These are phyloP conservation scores for Eumeta japonica DNA, from an alignment of 1,140 invertebrate genomes.

Conservation along the genomic window DNA sequence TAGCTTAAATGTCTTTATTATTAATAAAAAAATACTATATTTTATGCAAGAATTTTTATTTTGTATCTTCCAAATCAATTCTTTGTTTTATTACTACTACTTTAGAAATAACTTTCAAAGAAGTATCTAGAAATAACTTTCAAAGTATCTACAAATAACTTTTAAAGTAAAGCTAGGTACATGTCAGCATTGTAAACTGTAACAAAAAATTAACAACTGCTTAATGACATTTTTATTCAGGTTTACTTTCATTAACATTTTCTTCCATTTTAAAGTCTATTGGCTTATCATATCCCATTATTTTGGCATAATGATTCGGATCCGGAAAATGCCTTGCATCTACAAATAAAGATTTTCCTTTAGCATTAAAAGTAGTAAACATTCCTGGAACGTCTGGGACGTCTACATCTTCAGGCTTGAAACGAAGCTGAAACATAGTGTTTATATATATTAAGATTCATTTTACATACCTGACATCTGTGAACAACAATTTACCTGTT, in stretches of 20 bases:
- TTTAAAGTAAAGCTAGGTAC: no score
- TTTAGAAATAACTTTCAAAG: no score
- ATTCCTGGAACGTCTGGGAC: conserved; percentile 78
- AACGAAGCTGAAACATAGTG: conserved; percentile 60
- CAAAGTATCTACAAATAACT: no score
- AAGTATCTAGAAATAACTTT: no score
- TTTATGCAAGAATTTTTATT: no score
- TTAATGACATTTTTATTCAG: no score
- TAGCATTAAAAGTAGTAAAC: conserved; percentile 76
- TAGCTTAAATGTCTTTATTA: no score
- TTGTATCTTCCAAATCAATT: no score
- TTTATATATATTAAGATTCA: background rate
- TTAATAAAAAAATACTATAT: no score
- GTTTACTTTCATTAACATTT: conserved; percentile 15
- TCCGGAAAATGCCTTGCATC: conserved; percentile 69
- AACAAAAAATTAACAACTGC: no score
- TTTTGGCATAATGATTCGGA: conserved; percentile 71
- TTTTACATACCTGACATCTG: no score
- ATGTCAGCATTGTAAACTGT: no score
- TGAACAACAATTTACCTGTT: conserved; percentile 56
- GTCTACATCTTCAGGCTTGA: conserved; percentile 72
- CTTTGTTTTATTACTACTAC: background rate
- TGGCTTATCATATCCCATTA: conserved; percentile 91
- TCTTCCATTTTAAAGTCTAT: conserved; percentile 72
- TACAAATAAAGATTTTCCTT: conserved; percentile 73